Conservation (phyloP, 2,888 invertebrate genomes). For the Drosophila anomelani region DNA sequence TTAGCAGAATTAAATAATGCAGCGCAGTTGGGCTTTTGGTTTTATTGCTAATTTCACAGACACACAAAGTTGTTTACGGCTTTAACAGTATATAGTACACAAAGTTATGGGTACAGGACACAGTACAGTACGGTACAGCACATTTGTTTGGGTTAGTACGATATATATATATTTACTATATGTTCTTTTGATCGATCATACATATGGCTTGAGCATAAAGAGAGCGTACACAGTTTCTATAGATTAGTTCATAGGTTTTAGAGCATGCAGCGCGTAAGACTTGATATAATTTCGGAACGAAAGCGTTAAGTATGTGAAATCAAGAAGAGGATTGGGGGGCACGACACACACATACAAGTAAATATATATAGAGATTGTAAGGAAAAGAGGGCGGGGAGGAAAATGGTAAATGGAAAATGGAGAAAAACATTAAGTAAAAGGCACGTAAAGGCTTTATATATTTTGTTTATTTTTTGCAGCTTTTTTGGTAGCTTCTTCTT, state of each 20-base stretch:
- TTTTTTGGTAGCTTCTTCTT: constrained; percentile 25
- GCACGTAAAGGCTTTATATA: constrained; percentile 67
- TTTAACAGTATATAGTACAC: constrained; percentile 69
- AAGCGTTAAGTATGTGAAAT: constrained; percentile 32
- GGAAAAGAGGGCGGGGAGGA: constrained; percentile 11
- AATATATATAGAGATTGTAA: constrained; percentile 21
- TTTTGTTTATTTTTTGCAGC: background rate
- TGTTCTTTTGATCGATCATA: constrained; percentile 41
- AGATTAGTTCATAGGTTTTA: constrained; percentile 50
- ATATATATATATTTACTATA: constrained; percentile 44
- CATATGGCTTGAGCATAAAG: constrained; percentile 68
- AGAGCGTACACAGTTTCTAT: constrained; percentile 59
- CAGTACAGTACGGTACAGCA: constrained; percentile 41
- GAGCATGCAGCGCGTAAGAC: constrained; percentile 66
- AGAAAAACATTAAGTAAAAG: constrained; percentile 58
- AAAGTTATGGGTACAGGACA: constrained; percentile 61
- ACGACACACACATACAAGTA: constrained; percentile 37
- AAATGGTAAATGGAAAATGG: constrained; percentile 14
- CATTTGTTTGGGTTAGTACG: constrained; percentile 50
- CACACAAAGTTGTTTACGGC: constrained; percentile 62
- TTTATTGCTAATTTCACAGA: constrained; percentile 77
- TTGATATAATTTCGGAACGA: constrained; percentile 28
- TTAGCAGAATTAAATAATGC: constrained; percentile 52
- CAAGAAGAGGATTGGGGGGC: constrained; percentile 4
- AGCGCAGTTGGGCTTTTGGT: constrained; percentile 64